Evolutionary conservation across 2,888 invertebrate genomes (phyloP).

Genomic region (Melanostoma scalare): DNA sequence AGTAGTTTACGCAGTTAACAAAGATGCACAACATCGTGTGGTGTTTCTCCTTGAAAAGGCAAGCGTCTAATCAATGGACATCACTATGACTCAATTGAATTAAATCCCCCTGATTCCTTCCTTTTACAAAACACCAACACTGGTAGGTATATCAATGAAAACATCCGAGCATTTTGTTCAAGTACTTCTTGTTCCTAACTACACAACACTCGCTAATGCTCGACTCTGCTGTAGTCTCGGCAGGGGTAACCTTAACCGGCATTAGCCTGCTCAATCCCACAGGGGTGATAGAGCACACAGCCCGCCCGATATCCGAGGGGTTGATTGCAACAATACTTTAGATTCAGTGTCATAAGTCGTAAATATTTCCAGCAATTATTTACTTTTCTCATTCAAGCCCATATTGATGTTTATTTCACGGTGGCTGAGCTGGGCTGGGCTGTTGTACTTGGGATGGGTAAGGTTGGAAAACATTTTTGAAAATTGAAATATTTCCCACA

Average conservation of each 20-base stretch:
- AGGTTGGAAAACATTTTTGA: slow-evolving; percentile 57
- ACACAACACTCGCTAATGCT: slow-evolving; percentile 48
- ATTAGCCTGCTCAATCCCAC: slow-evolving; percentile 77
- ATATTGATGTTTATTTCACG: slow-evolving; percentile 74
- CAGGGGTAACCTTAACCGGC: slow-evolving; percentile 74
- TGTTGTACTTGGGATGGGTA: too few relatives aligned
- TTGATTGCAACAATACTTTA: slow-evolving; percentile 64
- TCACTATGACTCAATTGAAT: slow-evolving; percentile 76
- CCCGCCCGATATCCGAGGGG: slow-evolving; percentile 42
- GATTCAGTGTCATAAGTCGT: slow-evolving; percentile 81
- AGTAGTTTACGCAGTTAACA: slow-evolving; percentile 75
- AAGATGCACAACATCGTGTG: slow-evolving; percentile 76
- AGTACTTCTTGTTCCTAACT: slow-evolving; percentile 63
- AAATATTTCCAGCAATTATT: slow-evolving; percentile 77
- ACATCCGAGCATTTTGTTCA: slow-evolving; percentile 65
- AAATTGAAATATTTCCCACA: slow-evolving; percentile 74
- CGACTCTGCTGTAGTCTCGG: slow-evolving; percentile 18
- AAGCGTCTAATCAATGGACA: slow-evolving; percentile 71
- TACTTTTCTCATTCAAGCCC: slow-evolving; percentile 74
- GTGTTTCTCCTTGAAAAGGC: slow-evolving; percentile 72
- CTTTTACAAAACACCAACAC: slow-evolving; percentile 58
- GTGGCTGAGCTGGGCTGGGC: slow-evolving; percentile 57
- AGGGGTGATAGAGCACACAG: slow-evolving; percentile 77
- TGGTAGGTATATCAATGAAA: slow-evolving; percentile 67
- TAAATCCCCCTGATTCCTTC: slow-evolving; percentile 75